Conservation (phyloP, 2,888 invertebrate species). For the Standfussiana lucernea region DNA sequence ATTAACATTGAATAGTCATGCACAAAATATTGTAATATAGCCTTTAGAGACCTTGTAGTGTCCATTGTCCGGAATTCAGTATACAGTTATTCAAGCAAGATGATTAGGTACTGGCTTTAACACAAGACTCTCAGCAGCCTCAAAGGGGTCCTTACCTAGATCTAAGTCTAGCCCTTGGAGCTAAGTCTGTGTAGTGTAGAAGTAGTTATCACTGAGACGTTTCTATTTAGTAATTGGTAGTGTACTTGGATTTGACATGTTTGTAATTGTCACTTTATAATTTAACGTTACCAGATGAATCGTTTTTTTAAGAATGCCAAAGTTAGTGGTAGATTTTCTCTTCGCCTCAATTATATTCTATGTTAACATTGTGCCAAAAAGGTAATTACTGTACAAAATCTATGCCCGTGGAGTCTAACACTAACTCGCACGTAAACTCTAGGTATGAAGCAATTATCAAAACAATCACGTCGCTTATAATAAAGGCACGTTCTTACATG, state of each 20-base stretch:
- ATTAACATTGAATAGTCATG: not conserved
- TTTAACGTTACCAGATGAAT: not conserved
- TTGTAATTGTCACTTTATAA: not conserved
- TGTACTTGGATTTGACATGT: not conserved
- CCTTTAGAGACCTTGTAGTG: not conserved
- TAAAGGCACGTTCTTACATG: conserved; percentile 88
- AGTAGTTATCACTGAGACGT: not conserved
- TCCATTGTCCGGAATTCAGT: conserved; percentile 1
- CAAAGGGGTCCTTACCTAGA: conserved; percentile 39
- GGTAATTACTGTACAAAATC: conserved; percentile 24
- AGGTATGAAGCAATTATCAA: conserved; percentile 83
- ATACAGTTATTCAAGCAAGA: conserved; percentile 43
- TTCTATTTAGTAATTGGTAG: not conserved
- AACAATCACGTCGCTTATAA: conserved; percentile 87
- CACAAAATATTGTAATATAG: conserved; percentile 3
- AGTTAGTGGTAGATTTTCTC: not conserved
- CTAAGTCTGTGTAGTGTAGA: not conserved
- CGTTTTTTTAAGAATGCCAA: not conserved
- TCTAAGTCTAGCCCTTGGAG: not conserved
- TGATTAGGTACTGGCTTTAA: conserved; percentile 39
- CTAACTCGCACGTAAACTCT: conserved; percentile 47
- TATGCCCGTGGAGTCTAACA: conserved; percentile 18
- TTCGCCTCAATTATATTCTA: not conserved
- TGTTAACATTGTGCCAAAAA: conserved; percentile 3
- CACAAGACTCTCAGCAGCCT: conserved; percentile 34